Evolutionary conservation across 2,113 vertebrate species (phyloP), one percentile per base, ranked within the genome.

Genomic region (Varanus salvator): DNA sequence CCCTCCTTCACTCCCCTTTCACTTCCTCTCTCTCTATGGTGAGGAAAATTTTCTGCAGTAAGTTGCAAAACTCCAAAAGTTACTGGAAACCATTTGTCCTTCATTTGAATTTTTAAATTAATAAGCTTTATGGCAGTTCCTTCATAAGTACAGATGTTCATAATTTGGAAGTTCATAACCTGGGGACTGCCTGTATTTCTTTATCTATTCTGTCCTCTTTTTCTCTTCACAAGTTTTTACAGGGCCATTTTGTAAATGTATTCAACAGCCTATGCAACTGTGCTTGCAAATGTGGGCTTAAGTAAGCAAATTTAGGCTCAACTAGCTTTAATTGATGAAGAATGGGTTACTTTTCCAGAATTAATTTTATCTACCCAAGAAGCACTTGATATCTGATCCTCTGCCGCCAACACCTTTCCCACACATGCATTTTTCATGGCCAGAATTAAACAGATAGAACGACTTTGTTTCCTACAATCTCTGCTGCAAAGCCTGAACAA

Each of bases 361-460:
- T 48, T 52, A 87, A 23, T 76, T 94, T 90, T 88, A 38, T 93
- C 4, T 88, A 89, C 64, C 93, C 14, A 86, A 88, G 72, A 80
- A 60, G 75, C 64, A 23, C 44, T 92, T 15, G 0, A 0, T 80
- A 82, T 84, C 71, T 8, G 66, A 74, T 91, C 85, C 87, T 1
- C 85, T 94, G 89, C 86, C 86, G 83, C 83, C 31, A 89, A 93
- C 92, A 78, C 15, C 29, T 91, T 3, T 68, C 84, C 87, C 89
- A 76, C 48, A 50, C 3, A 52, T 74, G 64, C n/a, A 80, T 87
- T 95, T 57, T 94, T 94, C 83, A 87, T 86, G 76, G 92, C 76
- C 92, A 95, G 48, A 38, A 64, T 72, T 54, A 94, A 93, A n/a
- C 25, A 38, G 92, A 92, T 31, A 44, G 91, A 92, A 68, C 85